Conservation (phyloP, 2,113 vertebrate genomes). For the Corvus cornix region DNA sequence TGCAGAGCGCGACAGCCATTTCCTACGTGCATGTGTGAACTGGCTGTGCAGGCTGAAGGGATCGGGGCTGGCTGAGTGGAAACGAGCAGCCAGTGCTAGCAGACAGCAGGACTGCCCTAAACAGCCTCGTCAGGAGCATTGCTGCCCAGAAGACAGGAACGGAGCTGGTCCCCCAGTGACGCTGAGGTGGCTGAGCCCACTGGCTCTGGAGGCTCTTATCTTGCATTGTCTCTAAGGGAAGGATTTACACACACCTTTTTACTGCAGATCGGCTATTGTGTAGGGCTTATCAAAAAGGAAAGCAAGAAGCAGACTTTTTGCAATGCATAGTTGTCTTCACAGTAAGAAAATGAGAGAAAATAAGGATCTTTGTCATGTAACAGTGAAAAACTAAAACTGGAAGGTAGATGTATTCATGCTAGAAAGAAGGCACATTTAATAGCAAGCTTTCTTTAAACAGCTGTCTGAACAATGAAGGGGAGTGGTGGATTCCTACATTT, state of each 20-base stretch:
- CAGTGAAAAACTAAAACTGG: neutral
- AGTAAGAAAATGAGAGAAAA: neutral
- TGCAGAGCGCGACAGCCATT: neutral
- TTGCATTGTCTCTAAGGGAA: neutral
- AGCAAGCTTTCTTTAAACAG: neutral
- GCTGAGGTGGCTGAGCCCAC: neutral
- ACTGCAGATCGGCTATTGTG: neutral
- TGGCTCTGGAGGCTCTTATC: neutral
- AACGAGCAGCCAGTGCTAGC: neutral
- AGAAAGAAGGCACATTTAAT: neutral
- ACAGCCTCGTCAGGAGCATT: neutral
- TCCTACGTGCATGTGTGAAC: neutral
- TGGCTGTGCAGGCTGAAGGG: neutral
- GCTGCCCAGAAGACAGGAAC: neutral
- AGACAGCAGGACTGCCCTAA: neutral
- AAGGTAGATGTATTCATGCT: neutral
- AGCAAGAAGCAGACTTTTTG: neutral
- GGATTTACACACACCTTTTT: neutral
- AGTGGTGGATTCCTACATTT: neutral
- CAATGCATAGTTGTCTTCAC: neutral
- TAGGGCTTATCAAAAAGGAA: neutral
- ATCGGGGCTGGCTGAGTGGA: rapidly evolving
- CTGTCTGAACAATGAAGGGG: neutral
- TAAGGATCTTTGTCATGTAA: neutral
- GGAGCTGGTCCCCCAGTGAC: neutral